phyloP scores from a whole-genome alignment of 2,888 invertebrate species.

The Thecophora atra region DNA sequence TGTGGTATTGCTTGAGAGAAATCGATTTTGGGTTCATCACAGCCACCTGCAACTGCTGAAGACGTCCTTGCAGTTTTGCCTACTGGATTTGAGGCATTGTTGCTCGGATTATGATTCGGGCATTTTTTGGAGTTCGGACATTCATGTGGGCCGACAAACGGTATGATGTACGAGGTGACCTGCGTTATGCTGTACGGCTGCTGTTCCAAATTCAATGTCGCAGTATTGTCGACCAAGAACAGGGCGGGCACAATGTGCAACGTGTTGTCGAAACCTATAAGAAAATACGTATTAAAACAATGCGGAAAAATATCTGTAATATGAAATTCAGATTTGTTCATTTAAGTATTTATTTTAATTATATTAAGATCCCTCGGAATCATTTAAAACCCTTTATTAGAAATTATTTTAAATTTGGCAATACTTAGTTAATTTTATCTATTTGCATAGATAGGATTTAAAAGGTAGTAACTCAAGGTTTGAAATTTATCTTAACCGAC shows the following conservation, averaged over 20 bases:
- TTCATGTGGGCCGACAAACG: conserved; percentile 66
- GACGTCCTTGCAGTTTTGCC: conserved; percentile 17
- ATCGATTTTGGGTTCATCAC: neutral
- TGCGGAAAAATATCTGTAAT: no score
- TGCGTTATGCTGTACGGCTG: conserved; percentile 59
- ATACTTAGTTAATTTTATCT: neutral
- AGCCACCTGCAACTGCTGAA: conserved; percentile 28
- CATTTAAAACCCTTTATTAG: no score
- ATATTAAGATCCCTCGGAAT: no score
- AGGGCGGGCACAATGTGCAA: conserved; percentile 65
- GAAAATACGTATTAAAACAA: neutral
- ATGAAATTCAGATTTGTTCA: no score
- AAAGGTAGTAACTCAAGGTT: neutral
- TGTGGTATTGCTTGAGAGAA: neutral
- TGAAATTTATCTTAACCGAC: neutral
- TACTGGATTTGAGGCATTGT: conserved; percentile 12
- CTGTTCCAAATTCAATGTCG: conserved; percentile 49
- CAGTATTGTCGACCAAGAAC: conserved; percentile 59
- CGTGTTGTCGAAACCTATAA: conserved; percentile 65
- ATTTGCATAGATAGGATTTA: neutral
- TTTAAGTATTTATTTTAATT: no score
- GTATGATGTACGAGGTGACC: conserved; percentile 66
- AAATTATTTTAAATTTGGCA: no score
- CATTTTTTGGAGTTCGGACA: conserved; percentile 66
- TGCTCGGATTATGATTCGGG: conserved; percentile 57